Evolutionary conservation across 37 sponge, comb jelly and placozoan genomes (phyloP).

Genomic region (Amphimedon queenslandica): DNA sequence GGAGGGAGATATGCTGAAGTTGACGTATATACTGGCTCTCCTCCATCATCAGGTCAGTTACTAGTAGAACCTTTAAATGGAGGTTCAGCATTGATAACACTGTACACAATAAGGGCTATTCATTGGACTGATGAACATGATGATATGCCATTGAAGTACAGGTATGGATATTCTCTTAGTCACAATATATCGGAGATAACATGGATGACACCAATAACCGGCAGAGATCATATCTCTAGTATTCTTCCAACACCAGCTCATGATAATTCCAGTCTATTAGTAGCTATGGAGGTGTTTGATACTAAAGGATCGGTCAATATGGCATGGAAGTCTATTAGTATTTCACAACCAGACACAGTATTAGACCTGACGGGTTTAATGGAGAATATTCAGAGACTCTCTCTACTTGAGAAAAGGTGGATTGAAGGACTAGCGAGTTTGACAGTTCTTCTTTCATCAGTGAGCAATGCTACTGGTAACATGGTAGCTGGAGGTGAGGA

Average conservation of each 20-base stretch:
- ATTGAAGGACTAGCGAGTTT: constrained; percentile 16
- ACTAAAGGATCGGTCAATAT: constrained; percentile 15
- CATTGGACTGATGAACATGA: constrained; percentile 41
- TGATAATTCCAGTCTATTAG: background rate
- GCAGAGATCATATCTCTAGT: background rate
- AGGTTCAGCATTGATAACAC: constrained; percentile 15
- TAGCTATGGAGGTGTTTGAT: constrained; percentile 30
- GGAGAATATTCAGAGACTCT: background rate
- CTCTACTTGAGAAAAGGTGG: background rate
- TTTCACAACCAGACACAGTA: background rate
- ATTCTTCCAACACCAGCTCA: constrained; percentile 7
- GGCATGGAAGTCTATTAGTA: background rate
- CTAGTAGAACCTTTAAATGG: background rate
- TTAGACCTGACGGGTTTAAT: background rate
- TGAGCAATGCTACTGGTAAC: background rate
- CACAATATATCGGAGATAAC: background rate
- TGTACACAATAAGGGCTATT: constrained; percentile 6
- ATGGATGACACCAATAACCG: constrained; percentile 20
- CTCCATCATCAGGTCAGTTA: constrained; percentile 23
- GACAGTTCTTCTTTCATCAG: background rate
- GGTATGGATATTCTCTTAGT: constrained; percentile 34
- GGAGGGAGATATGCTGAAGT: constrained; percentile 9
- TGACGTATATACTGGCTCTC: constrained; percentile 11
- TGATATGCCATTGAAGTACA: constrained; percentile 41
- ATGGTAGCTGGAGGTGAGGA: background rate